These are phyloP conservation scores for Schrankia costaestrigalis DNA, from an alignment of 2,888 invertebrate genomes.

Conservation along the genomic window DNA sequence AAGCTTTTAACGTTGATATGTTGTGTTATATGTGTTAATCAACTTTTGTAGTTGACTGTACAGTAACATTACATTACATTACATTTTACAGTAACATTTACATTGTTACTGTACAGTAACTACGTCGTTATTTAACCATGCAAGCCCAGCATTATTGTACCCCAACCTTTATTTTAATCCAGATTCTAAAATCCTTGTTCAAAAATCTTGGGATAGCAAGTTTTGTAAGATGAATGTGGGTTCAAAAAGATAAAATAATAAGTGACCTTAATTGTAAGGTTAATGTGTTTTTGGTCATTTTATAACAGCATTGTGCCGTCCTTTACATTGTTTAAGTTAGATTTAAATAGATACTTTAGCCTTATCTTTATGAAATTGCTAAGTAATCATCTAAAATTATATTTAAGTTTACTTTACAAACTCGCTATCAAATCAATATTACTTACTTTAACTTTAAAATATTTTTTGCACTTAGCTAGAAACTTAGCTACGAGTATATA, in stretches of 20 bases:
- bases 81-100: no score
- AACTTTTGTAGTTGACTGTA: no score
- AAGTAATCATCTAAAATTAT: slow-evolving; percentile 13
- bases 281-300: slow-evolving; percentile 19
- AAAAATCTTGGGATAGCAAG: slow-evolving; percentile 18
- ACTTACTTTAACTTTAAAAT: no score
- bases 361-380: no score
- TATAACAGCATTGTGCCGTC: slow-evolving; percentile 9
- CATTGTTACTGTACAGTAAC: no score
- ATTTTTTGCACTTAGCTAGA: no score
- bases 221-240: slow-evolving; percentile 18
- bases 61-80: no score
- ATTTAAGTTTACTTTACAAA: no score
- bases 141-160: slow-evolving; percentile 12
- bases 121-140: slow-evolving; percentile 19
- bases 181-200: slow-evolving; percentile 19
- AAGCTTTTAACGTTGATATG: no score
- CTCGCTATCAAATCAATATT: no score
- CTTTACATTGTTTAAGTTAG: slow-evolving; percentile 8
- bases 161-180: slow-evolving; percentile 24
- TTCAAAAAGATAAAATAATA: slow-evolving; percentile 19
- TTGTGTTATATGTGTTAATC: no score
- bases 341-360: background rate
- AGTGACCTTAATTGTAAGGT: slow-evolving; percentile 12
- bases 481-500: no score